Percentiles rank a stretch among this genome's conserved stretches.
These are phyloP conservation scores for Beroe ovata DNA, from an alignment of 37 sponge, comb jelly and placozoan species.

Conservation along the genomic window DNA sequence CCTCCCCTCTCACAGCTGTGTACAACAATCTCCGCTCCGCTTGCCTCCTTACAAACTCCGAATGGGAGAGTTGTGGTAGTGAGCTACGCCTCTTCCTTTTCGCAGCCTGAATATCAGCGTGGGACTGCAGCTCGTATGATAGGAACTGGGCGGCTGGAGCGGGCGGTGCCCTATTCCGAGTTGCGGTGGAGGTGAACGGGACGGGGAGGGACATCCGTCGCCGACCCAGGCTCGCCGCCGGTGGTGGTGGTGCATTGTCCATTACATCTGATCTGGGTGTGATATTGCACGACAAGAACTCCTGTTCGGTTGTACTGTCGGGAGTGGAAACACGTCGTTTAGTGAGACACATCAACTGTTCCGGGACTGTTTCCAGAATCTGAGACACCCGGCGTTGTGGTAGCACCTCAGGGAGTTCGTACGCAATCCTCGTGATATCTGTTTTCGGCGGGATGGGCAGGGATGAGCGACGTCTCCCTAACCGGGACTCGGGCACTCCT, in stretches of 20 bases:
- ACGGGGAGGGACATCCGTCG: neutral
- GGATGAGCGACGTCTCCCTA: neutral
- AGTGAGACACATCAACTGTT: slow-evolving; percentile 13
- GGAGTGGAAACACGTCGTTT: neutral
- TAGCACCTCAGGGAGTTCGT: slow-evolving; percentile 11
- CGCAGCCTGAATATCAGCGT: neutral
- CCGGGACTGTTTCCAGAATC: slow-evolving; percentile 36
- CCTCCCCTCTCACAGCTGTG: no score
- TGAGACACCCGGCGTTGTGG: neutral
- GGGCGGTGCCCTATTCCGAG: neutral
- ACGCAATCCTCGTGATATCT: neutral
- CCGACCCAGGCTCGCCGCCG: neutral
- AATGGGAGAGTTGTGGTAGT: neutral
- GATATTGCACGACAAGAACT: neutral
- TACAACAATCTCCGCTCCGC: no score
- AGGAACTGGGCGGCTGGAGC: neutral
- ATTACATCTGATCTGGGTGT: neutral
- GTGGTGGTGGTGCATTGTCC: neutral
- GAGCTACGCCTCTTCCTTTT: neutral
- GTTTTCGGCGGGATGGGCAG: slow-evolving; percentile 8
- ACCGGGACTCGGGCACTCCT: neutral
- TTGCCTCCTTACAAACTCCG: no score
- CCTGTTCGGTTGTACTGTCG: neutral
- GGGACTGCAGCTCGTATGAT: neutral
- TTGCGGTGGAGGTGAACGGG: neutral